A percentile compares a stretch with the other conserved stretches of the same genome.
phyloP scores from a whole-genome alignment of 2,888 invertebrate species.

The Trachelus stipa region DNA sequence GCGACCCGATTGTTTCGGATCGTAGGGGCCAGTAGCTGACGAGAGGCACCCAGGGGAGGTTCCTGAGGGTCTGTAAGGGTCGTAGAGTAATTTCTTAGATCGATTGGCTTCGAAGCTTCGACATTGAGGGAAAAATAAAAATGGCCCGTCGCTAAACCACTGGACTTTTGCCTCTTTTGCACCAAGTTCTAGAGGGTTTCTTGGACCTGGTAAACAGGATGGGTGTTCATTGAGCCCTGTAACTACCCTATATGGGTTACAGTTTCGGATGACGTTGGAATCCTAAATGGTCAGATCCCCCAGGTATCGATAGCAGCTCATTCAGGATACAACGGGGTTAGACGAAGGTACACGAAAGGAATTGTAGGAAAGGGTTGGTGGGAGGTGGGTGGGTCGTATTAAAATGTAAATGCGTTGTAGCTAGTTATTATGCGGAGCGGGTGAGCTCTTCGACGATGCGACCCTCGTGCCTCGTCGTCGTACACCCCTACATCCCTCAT shows the following conservation, averaged over 20 bases:
- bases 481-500: slow-evolving; percentile 30
- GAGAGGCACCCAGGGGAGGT: slow-evolving; percentile 20
- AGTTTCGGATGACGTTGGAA: too few species aligned
- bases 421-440: slow-evolving; percentile 55
- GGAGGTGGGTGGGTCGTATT: slow-evolving; percentile 38
- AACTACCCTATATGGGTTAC: too few species aligned
- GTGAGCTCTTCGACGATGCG: slow-evolving; percentile 34
- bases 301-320: too few species aligned
- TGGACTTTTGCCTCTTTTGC: neutral
- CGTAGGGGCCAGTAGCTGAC: slow-evolving; percentile 22
- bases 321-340: too few species aligned
- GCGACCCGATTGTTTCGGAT: slow-evolving; percentile 23
- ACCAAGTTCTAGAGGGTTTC: too few species aligned
- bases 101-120: slow-evolving; percentile 15
- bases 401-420: slow-evolving; percentile 57
- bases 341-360: slow-evolving; percentile 8
- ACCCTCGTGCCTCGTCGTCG: slow-evolving; percentile 28
- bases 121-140: neutral
- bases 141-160: neutral
- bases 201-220: too few species aligned
- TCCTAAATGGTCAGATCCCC: too few species aligned
- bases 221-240: too few species aligned
- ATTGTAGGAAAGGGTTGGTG: neutral
- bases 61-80: slow-evolving; percentile 18
- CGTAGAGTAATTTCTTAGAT: slow-evolving; percentile 21